phyloP scores from a whole-genome alignment of 2,888 invertebrate species.

The Drosophila ezoana region DNA sequence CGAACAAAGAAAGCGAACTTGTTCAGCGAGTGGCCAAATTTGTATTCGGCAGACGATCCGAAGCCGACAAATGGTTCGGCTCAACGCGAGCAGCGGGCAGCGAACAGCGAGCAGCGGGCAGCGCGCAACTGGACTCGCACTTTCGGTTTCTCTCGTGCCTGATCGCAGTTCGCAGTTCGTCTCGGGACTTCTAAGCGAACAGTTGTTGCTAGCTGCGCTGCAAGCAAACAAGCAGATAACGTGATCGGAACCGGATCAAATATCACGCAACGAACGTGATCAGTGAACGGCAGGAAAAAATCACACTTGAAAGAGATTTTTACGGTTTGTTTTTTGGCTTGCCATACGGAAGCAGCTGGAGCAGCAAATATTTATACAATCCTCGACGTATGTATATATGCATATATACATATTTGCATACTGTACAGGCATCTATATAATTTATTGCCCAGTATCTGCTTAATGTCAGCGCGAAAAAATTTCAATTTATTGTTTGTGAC shows the following conservation, averaged over 20 bases:
- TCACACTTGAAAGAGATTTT: background rate
- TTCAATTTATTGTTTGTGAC: constrained; percentile 69
- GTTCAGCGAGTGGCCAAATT: constrained; percentile 52
- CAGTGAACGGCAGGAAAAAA: constrained; percentile 41
- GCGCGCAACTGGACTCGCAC: constrained; percentile 53
- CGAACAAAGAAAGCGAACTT: constrained; percentile 78
- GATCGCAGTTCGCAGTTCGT: constrained; percentile 58
- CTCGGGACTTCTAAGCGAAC: constrained; percentile 74
- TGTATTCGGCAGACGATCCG: constrained; percentile 17
- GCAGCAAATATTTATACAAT: constrained; percentile 36
- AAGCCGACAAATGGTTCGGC: constrained; percentile 11
- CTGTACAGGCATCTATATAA: constrained; percentile 33
- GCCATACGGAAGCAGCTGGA: constrained; percentile 63
- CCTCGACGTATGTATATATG: background rate
- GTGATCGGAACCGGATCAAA: constrained; percentile 37
- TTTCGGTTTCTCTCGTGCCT: constrained; percentile 61
- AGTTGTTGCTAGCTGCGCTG: constrained; percentile 60
- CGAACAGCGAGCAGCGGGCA: constrained; percentile 11
- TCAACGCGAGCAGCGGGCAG: constrained; percentile 24
- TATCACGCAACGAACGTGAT: constrained; percentile 52
- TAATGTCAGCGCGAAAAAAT: constrained; percentile 59
- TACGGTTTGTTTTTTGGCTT: constrained; percentile 1
- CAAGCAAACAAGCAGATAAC: constrained; percentile 35
- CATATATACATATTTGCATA: background rate
- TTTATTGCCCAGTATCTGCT: constrained; percentile 67